Conservation (phyloP, 2,888 invertebrate species). For the Conops quadrifasciatus region DNA sequence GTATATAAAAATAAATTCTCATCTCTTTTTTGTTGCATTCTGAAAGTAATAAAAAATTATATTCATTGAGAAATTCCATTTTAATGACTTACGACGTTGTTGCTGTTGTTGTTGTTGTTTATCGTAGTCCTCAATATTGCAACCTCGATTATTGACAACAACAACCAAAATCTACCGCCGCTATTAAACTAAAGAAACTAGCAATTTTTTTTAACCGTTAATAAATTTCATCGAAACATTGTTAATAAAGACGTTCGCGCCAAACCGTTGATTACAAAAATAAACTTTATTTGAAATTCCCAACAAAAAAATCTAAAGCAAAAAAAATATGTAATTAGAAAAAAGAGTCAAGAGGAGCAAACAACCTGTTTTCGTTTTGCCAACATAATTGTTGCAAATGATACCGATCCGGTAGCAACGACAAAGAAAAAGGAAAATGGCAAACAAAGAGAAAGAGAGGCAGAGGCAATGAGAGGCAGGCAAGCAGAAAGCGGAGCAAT, state of each 20-base stretch:
- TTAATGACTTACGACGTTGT: too few relatives aligned
- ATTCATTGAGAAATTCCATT: too few relatives aligned
- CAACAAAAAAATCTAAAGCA: not conserved
- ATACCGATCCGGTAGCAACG: not conserved
- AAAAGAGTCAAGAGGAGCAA: not conserved
- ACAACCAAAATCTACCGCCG: too few relatives aligned
- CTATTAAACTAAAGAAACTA: too few relatives aligned
- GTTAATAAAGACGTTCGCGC: conserved; percentile 1
- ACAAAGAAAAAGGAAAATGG: not conserved
- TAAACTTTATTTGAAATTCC: conserved; percentile 15
- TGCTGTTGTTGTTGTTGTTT: too few relatives aligned
- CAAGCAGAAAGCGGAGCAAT: not conserved
- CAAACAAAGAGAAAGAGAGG: not conserved
- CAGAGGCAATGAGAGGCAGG: not conserved
- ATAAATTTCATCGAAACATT: conserved; percentile 4
- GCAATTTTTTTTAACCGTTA: conserved; percentile 6
- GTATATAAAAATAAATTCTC: too few relatives aligned
- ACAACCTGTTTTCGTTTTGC: conserved; percentile 2
- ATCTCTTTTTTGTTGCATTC: too few relatives aligned
- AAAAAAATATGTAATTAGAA: too few relatives aligned
- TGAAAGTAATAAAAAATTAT: too few relatives aligned
- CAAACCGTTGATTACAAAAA: conserved; percentile 7
- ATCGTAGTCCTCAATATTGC: too few relatives aligned
- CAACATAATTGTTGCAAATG: conserved; percentile 28
- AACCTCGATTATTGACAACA: too few relatives aligned